These are phyloP conservation scores for Mustela nigripes DNA, from an alignment of 2,113 vertebrate species.

Conservation along the genomic window DNA sequence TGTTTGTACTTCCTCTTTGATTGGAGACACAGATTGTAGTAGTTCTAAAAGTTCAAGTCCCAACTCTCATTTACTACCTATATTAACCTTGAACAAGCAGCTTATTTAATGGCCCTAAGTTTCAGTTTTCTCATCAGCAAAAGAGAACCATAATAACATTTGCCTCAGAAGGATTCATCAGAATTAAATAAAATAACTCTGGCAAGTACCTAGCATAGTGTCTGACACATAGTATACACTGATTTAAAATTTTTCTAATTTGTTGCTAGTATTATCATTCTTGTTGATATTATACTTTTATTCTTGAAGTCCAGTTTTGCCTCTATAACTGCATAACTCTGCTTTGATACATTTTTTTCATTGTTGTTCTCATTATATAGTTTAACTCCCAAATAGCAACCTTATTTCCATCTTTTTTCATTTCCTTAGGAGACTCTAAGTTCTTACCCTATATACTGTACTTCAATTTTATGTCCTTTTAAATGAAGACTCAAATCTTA, in stretches of 20 bases:
- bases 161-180: not conserved
- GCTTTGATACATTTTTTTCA: not conserved
- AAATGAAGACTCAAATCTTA: not conserved
- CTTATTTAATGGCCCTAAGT: not conserved
- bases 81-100: not conserved
- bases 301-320: not conserved
- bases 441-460: not conserved
- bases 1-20: not conserved
- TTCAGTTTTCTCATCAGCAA: not conserved
- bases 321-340: not conserved
- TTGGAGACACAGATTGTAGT: not conserved
- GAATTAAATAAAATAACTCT: not conserved
- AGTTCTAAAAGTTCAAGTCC: not conserved
- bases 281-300: not conserved
- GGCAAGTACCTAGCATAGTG: not conserved
- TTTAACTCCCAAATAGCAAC: slow-evolving; percentile 24
- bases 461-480: slow-evolving; percentile 44
- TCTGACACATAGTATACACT: not conserved
- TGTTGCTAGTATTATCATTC: not conserved
- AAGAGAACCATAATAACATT: not conserved
- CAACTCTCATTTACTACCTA: not conserved
- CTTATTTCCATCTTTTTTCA: slow-evolving; percentile 20
- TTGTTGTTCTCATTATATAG: not conserved
- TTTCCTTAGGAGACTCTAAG: not conserved
- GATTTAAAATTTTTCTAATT: not conserved